phyloP scores from a whole-genome alignment of 2,888 invertebrate genomes.

The Ypsolopha scabrella region DNA sequence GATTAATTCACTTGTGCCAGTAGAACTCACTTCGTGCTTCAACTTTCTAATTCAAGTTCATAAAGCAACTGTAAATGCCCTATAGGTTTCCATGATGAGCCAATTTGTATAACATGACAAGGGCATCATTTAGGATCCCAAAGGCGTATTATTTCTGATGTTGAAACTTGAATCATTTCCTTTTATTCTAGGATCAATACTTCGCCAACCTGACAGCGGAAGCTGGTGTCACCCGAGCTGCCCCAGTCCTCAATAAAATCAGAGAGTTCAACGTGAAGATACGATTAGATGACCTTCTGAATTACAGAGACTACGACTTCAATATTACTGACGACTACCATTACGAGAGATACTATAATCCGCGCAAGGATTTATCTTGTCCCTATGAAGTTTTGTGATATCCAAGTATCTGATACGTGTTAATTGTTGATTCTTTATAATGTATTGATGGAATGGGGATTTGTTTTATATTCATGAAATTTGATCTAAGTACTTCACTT shows the following conservation, averaged over 20 bases:
- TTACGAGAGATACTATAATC: constrained; percentile 37
- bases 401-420: no score
- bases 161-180: background rate
- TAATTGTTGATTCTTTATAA: no score
- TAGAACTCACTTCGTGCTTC: no score
- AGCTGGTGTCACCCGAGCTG: constrained; percentile 34
- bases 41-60: no score
- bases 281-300: constrained; percentile 45
- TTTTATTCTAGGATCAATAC: constrained; percentile 39
- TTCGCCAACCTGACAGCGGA: constrained; percentile 46
- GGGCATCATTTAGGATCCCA: no score
- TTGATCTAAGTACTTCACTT: background rate
- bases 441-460: no score
- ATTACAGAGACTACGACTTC: constrained; percentile 54
- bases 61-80: no score
- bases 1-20: no score
- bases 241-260: constrained; percentile 41
- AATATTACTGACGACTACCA: constrained; percentile 32
- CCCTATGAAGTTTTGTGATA: background rate
- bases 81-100: no score
- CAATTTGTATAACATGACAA: no score
- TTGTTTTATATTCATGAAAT: background rate
- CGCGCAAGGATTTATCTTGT: constrained; percentile 21
- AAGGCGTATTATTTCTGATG: no score
- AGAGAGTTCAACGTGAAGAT: constrained; percentile 47